Evolutionary conservation across 1,140 invertebrate genomes (phyloP), one percentile per base, ranked within the genome.

Genomic region (Dendroctonus ponderosae): DNA sequence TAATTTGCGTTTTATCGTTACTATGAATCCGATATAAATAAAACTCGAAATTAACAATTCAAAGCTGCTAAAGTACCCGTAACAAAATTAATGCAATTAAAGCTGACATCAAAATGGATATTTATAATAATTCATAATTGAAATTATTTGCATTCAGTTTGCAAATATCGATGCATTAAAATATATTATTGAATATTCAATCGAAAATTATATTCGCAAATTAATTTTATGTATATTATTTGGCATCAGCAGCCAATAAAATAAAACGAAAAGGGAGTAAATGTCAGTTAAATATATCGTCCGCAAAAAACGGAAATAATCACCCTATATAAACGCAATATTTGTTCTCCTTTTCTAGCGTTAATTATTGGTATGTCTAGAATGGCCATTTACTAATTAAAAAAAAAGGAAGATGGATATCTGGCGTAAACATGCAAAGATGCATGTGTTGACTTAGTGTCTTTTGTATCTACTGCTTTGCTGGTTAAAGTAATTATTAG

Each of bases 381-480:
- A 56, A 59, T 68, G 49, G 62, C 61, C 66, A 63, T 68, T 68
- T 61, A 42, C 56, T 68, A 68, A 68, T 68, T 68, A 68, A 68
- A 63, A 68, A 59, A 67, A 68, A 67, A 61, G 65, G 38, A 40
- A 60, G 66, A 68, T 68, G 58, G 41, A 26, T 9, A 68, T 68
- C 66, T 53, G 40, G n/a, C 14, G 38, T 41, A 44, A 54, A 68
- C 66, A 68, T 68, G 66, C 66, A 62, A 68, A 62, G 60, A 68
- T 68, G 66, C 66, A 68, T 68, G 66, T 63, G 53, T 50, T 58
- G 66, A 61, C 63, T 66, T 52, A 48, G 52, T 59, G 56, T 59
- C 54, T 53, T 66, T 66, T 66, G 62, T 65, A 64, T 48, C 54
- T 26, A 59, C 56, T 66, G 61, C 60, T 67, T 67, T 67, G 60